Evolutionary conservation across 2,797 vertebrate genomes (phyloP).

Genomic region (Setipinna tenuifilis): DNA sequence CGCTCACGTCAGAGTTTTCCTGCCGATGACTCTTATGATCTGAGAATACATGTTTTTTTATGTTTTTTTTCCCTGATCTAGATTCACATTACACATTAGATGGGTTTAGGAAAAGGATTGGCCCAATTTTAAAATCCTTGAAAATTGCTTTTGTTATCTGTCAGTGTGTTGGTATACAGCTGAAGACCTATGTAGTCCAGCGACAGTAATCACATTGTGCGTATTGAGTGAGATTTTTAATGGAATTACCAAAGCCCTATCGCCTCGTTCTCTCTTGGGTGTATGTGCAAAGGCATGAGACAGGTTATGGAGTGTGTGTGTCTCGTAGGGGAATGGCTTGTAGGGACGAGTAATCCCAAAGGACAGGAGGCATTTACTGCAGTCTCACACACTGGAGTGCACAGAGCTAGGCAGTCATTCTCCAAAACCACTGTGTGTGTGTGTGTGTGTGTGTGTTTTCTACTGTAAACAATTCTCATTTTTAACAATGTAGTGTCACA

Average conservation of each 20-base stretch:
- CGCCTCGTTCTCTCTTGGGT: neutral
- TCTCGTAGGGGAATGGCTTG: conserved; percentile 35
- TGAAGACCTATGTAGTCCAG: neutral
- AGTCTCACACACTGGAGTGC: conserved; percentile 22
- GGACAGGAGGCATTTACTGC: conserved; percentile 34
- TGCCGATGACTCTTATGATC: neutral
- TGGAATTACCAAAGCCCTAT: neutral
- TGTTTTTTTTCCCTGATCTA: neutral
- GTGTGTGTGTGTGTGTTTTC: neutral
- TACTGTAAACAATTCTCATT: neutral
- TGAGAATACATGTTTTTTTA: neutral
- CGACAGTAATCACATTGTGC: neutral
- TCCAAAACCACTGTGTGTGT: neutral
- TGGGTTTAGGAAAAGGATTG: neutral
- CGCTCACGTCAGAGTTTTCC: neutral
- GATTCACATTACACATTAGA: neutral
- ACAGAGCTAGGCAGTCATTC: neutral
- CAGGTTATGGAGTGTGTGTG: conserved; percentile 11
- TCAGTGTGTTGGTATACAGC: neutral
- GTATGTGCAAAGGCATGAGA: neutral
- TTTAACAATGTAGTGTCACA: neutral
- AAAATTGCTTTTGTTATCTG: neutral
- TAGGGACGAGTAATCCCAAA: conserved; percentile 37
- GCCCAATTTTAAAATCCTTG: neutral
- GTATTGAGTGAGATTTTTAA: neutral